Conservation (phyloP, 2,113 vertebrate species). For the Dolichallabes microphthalmus region DNA sequence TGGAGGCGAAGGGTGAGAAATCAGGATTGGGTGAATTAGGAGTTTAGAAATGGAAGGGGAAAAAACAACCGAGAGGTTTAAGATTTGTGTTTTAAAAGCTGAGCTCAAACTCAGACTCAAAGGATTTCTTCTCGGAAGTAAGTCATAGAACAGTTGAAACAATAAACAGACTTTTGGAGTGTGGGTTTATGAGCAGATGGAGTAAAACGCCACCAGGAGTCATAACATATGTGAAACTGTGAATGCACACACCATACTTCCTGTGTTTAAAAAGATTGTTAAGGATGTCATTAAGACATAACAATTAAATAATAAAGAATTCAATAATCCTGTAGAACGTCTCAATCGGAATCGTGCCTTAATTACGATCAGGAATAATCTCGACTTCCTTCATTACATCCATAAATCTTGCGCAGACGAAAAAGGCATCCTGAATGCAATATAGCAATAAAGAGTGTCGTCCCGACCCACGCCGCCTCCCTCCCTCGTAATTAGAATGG, state of each 20-base stretch:
- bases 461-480: conserved; percentile 28
- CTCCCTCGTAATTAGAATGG: conserved; percentile 47
- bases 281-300: not conserved
- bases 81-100: conserved; percentile 1
- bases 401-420: conserved; percentile 20
- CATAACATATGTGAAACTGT: not conserved
- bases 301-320: not conserved
- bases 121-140: conserved; percentile 32
- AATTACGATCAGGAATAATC: conserved; percentile 33
- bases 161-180: conserved; percentile 35
- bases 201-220: conserved; percentile 1
- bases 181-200: not conserved
- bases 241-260: not conserved
- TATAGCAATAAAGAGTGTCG: not conserved
- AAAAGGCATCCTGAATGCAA: conserved; percentile 20
- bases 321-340: not conserved
- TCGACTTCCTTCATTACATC: conserved; percentile 21
- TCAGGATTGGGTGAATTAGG: conserved; percentile 29
- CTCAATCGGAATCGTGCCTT: not conserved
- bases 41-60: not conserved
- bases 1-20: conserved; percentile 24
- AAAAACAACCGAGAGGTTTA: not conserved
- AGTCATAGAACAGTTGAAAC: conserved; percentile 6
- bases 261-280: not conserved
- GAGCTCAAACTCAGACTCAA: conserved; percentile 25